Percentiles rank a stretch among this genome's conserved stretches.
Evolutionary conservation across 2,113 vertebrate genomes (phyloP).

Genomic region (Kryptolebias marmoratus): DNA sequence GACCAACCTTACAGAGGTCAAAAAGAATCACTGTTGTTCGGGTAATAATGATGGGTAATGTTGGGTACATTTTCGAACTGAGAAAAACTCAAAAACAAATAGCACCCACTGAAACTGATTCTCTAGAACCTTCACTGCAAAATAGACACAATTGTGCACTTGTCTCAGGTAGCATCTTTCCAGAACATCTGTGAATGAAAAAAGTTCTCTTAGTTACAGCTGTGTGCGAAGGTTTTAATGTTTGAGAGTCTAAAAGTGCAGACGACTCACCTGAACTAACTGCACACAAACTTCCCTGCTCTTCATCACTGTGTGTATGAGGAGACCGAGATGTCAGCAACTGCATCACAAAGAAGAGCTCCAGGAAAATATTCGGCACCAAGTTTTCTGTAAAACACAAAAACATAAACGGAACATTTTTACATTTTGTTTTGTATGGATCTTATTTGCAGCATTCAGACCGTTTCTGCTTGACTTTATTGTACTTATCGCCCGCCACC

Average conservation of each 20-base stretch:
- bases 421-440: background rate
- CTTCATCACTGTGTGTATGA: slow-evolving; percentile 51
- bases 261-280: slow-evolving; percentile 57
- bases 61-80: background rate
- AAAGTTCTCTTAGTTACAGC: background rate
- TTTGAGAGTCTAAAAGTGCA: background rate
- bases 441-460: too few species aligned
- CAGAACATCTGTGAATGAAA: slow-evolving; percentile 79
- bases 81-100: background rate
- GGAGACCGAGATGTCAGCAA: slow-evolving; percentile 87
- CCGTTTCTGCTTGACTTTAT: too few species aligned
- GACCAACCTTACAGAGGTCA: slow-evolving; percentile 81
- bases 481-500: too few species aligned
- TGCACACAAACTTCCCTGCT: slow-evolving; percentile 46
- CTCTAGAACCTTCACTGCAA: slow-evolving; percentile 92
- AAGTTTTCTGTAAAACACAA: slow-evolving; percentile 86
- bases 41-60: background rate
- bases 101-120: slow-evolving; percentile 91
- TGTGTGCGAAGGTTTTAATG: background rate
- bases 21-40: background rate
- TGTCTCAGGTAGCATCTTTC: slow-evolving; percentile 86
- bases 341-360: slow-evolving; percentile 96
- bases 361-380: slow-evolving; percentile 95
- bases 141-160: slow-evolving; percentile 96
- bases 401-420: background rate